phyloP scores from a whole-genome alignment of 2,888 invertebrate genomes.

The Lymantria dispar region DNA sequence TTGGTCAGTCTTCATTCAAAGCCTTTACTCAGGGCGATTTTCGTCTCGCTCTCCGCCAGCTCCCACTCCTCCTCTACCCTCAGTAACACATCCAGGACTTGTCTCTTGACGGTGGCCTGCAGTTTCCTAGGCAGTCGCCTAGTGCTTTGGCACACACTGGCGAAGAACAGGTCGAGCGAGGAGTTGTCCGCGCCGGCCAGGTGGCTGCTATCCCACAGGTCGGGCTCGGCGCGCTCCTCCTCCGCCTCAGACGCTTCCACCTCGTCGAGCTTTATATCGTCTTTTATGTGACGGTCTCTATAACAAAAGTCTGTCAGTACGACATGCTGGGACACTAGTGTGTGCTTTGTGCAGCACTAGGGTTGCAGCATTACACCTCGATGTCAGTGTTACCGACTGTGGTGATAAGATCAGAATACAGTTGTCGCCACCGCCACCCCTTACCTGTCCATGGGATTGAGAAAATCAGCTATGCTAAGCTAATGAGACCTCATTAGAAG shows the following conservation, averaged over 20 bases:
- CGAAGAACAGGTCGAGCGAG: constrained; percentile 70
- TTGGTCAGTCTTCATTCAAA: constrained; percentile 19
- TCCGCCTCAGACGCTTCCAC: constrained; percentile 54
- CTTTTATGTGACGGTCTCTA: constrained; percentile 28
- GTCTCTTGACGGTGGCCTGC: constrained; percentile 58
- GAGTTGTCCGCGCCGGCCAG: constrained; percentile 40
- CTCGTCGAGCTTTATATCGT: constrained; percentile 54
- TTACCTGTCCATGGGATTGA: too few species aligned
- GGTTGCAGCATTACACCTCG: too few species aligned
- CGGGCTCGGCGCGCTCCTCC: constrained; percentile 38
- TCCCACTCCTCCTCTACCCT: constrained; percentile 63
- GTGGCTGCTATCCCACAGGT: constrained; percentile 48
- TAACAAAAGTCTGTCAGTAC: background rate
- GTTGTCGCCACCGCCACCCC: too few species aligned
- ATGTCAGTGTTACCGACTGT: too few species aligned
- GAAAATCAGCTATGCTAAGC: too few species aligned
- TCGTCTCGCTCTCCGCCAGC: constrained; percentile 33
- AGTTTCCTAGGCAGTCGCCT: constrained; percentile 54
- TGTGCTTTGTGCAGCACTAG: too few species aligned
- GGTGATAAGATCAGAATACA: too few species aligned
- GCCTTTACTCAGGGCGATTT: constrained; percentile 28
- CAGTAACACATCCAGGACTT: constrained; percentile 63
- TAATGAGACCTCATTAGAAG: too few species aligned
- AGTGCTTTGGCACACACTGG: constrained; percentile 70
- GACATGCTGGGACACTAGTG: too few species aligned